These are phyloP conservation scores for Agrotis clavis DNA, from an alignment of 2,888 invertebrate species.

Conservation along the genomic window DNA sequence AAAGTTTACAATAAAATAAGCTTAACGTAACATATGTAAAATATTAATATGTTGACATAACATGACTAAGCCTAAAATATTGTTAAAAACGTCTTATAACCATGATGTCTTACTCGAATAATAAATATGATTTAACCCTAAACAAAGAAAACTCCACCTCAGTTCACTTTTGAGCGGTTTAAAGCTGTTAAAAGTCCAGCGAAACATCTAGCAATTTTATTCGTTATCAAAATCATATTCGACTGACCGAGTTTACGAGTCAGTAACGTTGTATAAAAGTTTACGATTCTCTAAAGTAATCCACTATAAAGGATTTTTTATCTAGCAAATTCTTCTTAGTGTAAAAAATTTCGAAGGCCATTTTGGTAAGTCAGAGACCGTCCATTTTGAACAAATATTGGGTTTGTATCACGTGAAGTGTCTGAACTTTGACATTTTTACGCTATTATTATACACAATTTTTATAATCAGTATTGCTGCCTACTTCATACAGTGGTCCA, in stretches of 20 bases:
- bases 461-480: constrained; percentile 4
- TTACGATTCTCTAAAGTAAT: constrained; percentile 59
- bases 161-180: constrained; percentile 81
- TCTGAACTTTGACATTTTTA: constrained; percentile 14
- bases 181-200: constrained; percentile 74
- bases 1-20: constrained; percentile 83
- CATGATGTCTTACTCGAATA: constrained; percentile 69
- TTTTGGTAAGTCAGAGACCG: constrained; percentile 72
- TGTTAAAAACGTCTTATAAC: constrained; percentile 68
- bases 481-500: constrained; percentile 31
- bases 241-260: constrained; percentile 32
- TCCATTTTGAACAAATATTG: constrained; percentile 50
- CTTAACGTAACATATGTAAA: constrained; percentile 80
- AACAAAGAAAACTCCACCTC: constrained; percentile 70
- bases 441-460: constrained; percentile 6
- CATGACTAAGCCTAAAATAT: constrained; percentile 71
- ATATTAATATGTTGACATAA: constrained; percentile 85
- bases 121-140: constrained; percentile 83
- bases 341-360: constrained; percentile 79
- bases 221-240: constrained; percentile 60
- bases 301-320: constrained; percentile 63
- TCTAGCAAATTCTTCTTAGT: constrained; percentile 75
- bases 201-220: constrained; percentile 61
- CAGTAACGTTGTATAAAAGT: constrained; percentile 59
- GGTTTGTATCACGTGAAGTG: constrained; percentile 15